Base-by-base conservation (phyloP, 92 coral and sea anemone genomes). In the Meandrina meandrites region DNA sequence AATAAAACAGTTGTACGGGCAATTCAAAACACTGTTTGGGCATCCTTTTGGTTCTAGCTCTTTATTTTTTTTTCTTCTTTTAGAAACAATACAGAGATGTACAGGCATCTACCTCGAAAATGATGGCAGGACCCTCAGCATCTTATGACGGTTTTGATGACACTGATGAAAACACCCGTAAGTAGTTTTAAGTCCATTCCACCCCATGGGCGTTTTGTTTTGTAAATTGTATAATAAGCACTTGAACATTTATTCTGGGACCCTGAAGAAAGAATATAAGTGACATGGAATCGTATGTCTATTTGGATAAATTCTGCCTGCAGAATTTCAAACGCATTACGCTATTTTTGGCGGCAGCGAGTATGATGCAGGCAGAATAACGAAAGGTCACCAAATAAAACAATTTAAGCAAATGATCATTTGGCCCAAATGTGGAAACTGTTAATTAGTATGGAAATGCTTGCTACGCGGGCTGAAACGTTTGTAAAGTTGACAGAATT, bases 21-120 rank as follows among this genome's bases (percentile, higher is more conserved):
- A 28, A 66, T 28, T 9, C 71, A 66, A 51, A 47, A 14, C 12
- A 22, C 54, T 76, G 9, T 35, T 27, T 32, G 28, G 35, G 32
- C 34, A 27, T 21, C 67, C 1, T 28, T 28, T 1, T 12, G 12
- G 5, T 35, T 69, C 3, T 75, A 48, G 9, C 24, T 14, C 36
- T 66, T 28, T 40, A n/a, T n/a, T 48, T 27, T 13, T 17, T 48
- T 62, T 28, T 78, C 8, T 48, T 35, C 28, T 64, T 72, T 9
- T 82, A 97, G 99, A 95, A 95, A 86, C 99, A 97, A 77, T 97
- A 97, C 91, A 86, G 94, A 82, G 99, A 97, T 79, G 95, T 97
- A n/a, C 99, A 97, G 79, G 93, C 96, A 7, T 95, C 99, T 27
- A 84, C 97, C 19, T 81, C 98, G 22, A 90, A 94, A 70, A 76